These are phyloP conservation scores for Neotoxoptera formosana DNA, from an alignment of 1,140 invertebrate species.

Conservation along the genomic window DNA sequence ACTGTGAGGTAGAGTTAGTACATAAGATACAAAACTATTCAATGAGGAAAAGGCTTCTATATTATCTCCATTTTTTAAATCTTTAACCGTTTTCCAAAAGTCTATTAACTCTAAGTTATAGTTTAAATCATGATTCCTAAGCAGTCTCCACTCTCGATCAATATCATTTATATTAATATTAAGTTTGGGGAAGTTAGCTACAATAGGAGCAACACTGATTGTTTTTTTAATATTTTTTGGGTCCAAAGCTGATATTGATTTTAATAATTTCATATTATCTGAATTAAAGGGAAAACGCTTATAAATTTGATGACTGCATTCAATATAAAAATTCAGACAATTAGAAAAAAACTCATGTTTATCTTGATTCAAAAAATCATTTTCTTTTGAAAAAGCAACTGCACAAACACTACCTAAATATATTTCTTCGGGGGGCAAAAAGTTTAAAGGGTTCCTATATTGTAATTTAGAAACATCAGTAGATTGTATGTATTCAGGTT, in stretches of 20 bases:
- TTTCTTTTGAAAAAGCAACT: background rate
- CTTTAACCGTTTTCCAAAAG: background rate
- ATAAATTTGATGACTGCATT: background rate
- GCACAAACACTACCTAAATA: background rate
- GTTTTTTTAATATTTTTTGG: background rate
- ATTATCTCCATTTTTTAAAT: background rate
- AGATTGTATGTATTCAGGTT: background rate
- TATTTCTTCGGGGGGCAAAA: background rate
- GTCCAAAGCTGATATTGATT: background rate
- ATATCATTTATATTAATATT: background rate
- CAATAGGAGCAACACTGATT: background rate
- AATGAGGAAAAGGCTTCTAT: background rate
- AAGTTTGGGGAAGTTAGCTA: background rate
- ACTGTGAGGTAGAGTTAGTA: background rate
- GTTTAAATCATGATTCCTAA: background rate
- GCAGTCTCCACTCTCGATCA: background rate
- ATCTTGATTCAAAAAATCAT: background rate
- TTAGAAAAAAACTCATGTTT: background rate
- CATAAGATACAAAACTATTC: background rate
- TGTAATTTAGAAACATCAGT: background rate
- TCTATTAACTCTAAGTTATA: background rate
- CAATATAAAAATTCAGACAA: constrained; percentile 38
- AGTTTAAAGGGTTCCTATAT: constrained; percentile 4
- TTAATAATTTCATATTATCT: background rate
- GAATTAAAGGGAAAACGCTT: background rate